A percentile compares a stretch with the other conserved stretches of the same genome.
phyloP scores from a whole-genome alignment of 2,113 vertebrate species.

The Periophthalmodon schlosseri region DNA sequence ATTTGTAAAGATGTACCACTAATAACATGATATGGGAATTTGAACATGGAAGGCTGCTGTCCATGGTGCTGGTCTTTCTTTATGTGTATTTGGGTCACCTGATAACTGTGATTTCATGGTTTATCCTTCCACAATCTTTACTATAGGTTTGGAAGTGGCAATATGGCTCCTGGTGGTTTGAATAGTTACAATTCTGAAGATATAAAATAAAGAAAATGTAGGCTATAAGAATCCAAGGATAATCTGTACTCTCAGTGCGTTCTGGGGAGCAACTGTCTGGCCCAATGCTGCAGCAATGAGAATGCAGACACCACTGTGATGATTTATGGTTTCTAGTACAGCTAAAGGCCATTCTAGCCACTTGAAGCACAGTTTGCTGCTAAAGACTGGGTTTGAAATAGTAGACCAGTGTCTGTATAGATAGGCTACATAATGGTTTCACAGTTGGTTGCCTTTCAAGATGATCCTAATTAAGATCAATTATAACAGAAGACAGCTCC shows the following conservation, averaged over 20 bases:
- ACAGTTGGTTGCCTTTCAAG: background rate
- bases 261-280: background rate
- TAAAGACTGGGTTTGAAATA: background rate
- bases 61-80: background rate
- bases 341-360: background rate
- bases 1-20: background rate
- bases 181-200: background rate
- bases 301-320: background rate
- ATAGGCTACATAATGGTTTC: background rate
- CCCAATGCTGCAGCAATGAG: background rate
- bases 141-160: background rate
- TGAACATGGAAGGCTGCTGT: background rate
- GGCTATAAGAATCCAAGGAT: background rate
- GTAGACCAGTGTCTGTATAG: background rate
- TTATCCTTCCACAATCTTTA: background rate
- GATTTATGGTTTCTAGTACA: background rate
- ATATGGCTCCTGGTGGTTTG: background rate
- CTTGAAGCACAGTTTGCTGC: background rate
- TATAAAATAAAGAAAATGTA: background rate
- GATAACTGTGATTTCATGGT: background rate
- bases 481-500: background rate
- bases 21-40: background rate
- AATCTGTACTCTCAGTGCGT: background rate
- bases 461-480: background rate
- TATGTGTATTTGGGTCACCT: background rate